phyloP scores from a whole-genome alignment of 2,888 invertebrate genomes.

The Gryllus longicercus region DNA sequence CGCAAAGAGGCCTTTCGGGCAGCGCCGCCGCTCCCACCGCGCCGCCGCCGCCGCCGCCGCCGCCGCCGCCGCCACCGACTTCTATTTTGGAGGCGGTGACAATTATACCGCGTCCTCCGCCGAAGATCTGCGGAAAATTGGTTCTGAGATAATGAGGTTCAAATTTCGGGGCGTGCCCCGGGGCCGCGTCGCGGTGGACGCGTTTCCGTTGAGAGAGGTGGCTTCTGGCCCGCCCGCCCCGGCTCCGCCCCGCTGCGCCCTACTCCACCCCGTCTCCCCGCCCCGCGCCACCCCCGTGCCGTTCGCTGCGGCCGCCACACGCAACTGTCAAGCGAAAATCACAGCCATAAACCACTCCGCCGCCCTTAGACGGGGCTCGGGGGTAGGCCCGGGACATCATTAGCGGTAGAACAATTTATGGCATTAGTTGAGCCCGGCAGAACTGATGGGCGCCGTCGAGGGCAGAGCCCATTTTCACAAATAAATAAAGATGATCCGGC shows the following conservation, averaged over 20 bases:
- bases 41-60: neutral
- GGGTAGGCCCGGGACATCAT: constrained; percentile 17
- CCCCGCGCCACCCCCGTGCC: neutral
- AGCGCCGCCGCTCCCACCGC: neutral
- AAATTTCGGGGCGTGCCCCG: neutral
- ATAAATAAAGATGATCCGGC: constrained; percentile 17
- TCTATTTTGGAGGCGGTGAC: neutral
- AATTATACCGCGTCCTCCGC: neutral
- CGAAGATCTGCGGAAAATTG: constrained; percentile 17
- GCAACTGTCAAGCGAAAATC: constrained; percentile 17
- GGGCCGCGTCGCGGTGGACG: neutral
- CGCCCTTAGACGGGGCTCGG: neutral
- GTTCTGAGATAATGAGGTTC: constrained; percentile 17
- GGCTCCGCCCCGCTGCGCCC: neutral
- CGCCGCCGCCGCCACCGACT: neutral
- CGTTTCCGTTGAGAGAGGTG: neutral
- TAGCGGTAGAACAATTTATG: constrained; percentile 17
- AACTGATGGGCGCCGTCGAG: constrained; percentile 17
- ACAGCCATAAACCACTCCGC: constrained; percentile 1
- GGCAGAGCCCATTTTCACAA: constrained; percentile 17
- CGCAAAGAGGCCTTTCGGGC: neutral
- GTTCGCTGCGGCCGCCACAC: neutral
- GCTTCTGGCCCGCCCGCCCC: neutral
- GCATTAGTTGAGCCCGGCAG: constrained; percentile 17
- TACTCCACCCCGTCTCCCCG: neutral